Percentiles rank a stretch among this genome's conserved stretches.
These are phyloP conservation scores for Perdita meconis DNA, from an alignment of 2,888 invertebrate species.

Conservation along the genomic window DNA sequence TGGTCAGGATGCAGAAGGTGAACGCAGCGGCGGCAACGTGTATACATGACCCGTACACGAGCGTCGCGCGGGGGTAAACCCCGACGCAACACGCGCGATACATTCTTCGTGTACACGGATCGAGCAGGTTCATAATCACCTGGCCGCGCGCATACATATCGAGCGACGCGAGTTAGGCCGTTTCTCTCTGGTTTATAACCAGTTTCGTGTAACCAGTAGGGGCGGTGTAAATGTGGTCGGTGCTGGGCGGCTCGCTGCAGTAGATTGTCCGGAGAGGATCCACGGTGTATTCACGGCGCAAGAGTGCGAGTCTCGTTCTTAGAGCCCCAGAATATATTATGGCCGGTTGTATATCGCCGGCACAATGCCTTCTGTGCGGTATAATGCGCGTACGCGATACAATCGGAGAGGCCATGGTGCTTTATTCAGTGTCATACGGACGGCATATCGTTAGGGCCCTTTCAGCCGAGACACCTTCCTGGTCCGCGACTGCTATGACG, in stretches of 20 bases:
- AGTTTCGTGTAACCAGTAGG: slow-evolving; percentile 64
- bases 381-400: slow-evolving; percentile 52
- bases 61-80: slow-evolving; percentile 41
- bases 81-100: slow-evolving; percentile 44
- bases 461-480: neutral
- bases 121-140: slow-evolving; percentile 67
- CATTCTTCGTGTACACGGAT: slow-evolving; percentile 60
- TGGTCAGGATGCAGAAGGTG: slow-evolving; percentile 38
- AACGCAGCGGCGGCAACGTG: slow-evolving; percentile 39
- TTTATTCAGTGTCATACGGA: slow-evolving; percentile 45
- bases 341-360: slow-evolving; percentile 46
- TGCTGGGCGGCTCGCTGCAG: slow-evolving; percentile 43
- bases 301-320: slow-evolving; percentile 46
- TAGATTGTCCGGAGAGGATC: slow-evolving; percentile 31
- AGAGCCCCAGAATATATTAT: slow-evolving; percentile 54
- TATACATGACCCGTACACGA: slow-evolving; percentile 55
- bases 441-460: slow-evolving; percentile 4
- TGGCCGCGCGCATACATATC: slow-evolving; percentile 62
- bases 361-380: slow-evolving; percentile 54
- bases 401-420: slow-evolving; percentile 29
- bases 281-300: slow-evolving; percentile 37
- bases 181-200: slow-evolving; percentile 64
- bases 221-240: slow-evolving; percentile 57
- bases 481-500: neutral
- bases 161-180: slow-evolving; percentile 58